Evolutionary conservation across 1,140 invertebrate genomes (phyloP).

Genomic region (Carcinoscorpius rotundicauda): DNA sequence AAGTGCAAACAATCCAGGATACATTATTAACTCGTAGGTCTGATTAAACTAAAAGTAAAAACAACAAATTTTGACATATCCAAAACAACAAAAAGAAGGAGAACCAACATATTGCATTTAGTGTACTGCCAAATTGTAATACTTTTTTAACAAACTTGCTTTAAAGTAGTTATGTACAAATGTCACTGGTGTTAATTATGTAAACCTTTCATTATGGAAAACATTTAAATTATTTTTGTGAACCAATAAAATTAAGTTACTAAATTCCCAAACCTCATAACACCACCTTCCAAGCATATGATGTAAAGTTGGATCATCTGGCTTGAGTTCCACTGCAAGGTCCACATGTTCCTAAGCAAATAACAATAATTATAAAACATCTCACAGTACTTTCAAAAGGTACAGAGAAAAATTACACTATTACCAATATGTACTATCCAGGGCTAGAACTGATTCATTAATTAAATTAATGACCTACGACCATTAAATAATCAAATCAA

Average conservation of each 20-base stretch:
- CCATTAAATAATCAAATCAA: conserved; percentile 7
- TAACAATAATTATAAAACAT: conserved; percentile 6
- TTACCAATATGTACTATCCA: too few species aligned
- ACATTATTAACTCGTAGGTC: too few species aligned
- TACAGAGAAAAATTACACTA: too few species aligned
- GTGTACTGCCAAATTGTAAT: too few species aligned
- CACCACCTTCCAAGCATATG: conserved; percentile 55
- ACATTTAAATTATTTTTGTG: background rate
- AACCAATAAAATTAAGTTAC: conserved; percentile 18
- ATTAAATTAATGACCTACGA: too few species aligned
- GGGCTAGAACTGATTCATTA: too few species aligned
- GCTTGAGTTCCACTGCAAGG: conserved; percentile 49
- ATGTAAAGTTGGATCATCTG: conserved; percentile 50
- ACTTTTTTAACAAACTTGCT: background rate
- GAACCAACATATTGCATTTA: too few species aligned
- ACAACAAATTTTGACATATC: too few species aligned
- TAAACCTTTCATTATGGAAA: background rate
- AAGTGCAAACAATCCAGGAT: too few species aligned
- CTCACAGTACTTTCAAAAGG: too few species aligned
- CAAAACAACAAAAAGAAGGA: too few species aligned
- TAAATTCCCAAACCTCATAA: conserved; percentile 44
- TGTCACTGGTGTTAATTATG: background rate
- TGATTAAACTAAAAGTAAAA: too few species aligned
- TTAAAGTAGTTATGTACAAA: background rate
- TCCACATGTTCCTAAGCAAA: conserved; percentile 47